These are phyloP conservation scores for Meteorus sp. DNA, from an alignment of 1,140 invertebrate species.

Conservation along the genomic window DNA sequence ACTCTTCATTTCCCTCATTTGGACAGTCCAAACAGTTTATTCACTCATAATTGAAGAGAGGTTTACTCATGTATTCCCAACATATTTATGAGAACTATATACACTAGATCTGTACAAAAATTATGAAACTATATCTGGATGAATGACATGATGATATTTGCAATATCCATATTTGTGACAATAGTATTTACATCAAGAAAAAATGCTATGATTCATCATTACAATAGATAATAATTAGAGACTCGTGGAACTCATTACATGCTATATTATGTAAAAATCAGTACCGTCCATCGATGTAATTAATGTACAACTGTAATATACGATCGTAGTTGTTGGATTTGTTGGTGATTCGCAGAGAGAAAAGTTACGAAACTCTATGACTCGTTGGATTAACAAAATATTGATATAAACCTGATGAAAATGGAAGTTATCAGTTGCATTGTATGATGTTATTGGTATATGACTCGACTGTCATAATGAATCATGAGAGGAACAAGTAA, in stretches of 20 bases:
- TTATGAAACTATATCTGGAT: slow-evolving; percentile 43
- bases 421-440: no score
- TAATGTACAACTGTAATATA: slow-evolving; percentile 38
- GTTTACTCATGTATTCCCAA: slow-evolving; percentile 38
- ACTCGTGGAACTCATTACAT: slow-evolving; percentile 17
- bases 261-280: slow-evolving; percentile 34
- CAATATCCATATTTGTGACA: slow-evolving; percentile 22
- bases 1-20: no score
- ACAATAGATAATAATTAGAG: neutral
- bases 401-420: no score
- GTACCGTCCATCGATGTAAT: slow-evolving; percentile 32
- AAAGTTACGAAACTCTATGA: no score
- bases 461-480: no score
- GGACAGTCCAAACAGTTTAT: no score
- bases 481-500: no score
- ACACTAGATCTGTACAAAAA: slow-evolving; percentile 47
- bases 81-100: slow-evolving; percentile 35
- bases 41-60: no score
- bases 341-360: no score
- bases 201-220: neutral
- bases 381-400: no score
- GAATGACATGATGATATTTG: slow-evolving; percentile 19
- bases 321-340: slow-evolving; percentile 30
- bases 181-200: slow-evolving; percentile 1
- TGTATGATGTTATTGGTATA: no score